phyloP scores from a whole-genome alignment of 2,113 vertebrate species.

The Charina bottae region DNA sequence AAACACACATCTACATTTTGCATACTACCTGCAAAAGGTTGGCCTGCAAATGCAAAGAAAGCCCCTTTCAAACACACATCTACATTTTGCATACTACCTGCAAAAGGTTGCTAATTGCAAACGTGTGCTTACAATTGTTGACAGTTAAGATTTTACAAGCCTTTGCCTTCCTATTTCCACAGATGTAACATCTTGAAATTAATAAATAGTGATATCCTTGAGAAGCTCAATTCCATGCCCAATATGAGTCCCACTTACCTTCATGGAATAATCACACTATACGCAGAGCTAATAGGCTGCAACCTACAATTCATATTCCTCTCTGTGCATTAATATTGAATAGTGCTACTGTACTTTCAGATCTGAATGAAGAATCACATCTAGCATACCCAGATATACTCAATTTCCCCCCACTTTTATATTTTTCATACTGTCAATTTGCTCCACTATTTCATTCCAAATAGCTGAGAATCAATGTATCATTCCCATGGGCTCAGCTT shows the following conservation, averaged over 20 bases:
- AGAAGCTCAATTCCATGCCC: background rate
- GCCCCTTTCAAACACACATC: no score
- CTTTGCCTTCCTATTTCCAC: background rate
- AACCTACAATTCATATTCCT: background rate
- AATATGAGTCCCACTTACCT: background rate
- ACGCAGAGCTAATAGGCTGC: background rate
- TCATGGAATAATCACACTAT: background rate
- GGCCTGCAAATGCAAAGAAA: no score
- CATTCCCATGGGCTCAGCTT: slow-evolving; percentile 24
- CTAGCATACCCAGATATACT: background rate
- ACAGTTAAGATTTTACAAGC: no score
- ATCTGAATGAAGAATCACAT: background rate
- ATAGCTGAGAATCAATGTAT: slow-evolving; percentile 34
- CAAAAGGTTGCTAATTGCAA: no score
- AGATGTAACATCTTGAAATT: background rate
- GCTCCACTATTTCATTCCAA: slow-evolving; percentile 41
- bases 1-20: no score
- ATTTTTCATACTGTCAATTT: slow-evolving; percentile 22
- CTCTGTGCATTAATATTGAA: background rate
- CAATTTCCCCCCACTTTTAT: rapidly evolving
- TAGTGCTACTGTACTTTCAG: background rate
- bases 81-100: no score
- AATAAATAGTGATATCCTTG: background rate
- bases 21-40: no score
- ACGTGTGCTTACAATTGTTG: no score